Conservation (phyloP, 2,113 vertebrate genomes). For the Ginglymostoma cirratum region DNA sequence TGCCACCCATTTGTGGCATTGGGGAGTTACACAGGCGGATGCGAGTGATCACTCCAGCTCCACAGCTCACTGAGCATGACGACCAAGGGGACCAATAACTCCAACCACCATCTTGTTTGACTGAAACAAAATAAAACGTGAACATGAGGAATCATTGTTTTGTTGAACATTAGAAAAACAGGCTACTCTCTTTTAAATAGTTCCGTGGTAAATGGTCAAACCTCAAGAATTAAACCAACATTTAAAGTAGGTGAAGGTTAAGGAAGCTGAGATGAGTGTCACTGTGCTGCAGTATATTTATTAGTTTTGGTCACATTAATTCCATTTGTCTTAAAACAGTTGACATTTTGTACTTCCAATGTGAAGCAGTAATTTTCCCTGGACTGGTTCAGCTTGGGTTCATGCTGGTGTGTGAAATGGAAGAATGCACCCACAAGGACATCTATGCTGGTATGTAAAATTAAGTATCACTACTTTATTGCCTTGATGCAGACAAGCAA, state of each 20-base stretch:
- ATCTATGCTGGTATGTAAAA: not conserved
- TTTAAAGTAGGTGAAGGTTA: not conserved
- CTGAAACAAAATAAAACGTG: conserved; percentile 53
- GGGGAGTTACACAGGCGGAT: conserved; percentile 98
- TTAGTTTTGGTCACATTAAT: not conserved
- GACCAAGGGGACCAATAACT: conserved; percentile 99
- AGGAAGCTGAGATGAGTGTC: not conserved
- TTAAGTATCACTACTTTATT: not conserved
- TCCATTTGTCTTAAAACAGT: not conserved
- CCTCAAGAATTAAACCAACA: conserved; percentile 4
- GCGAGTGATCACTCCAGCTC: conserved; percentile 82
- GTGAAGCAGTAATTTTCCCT: not conserved
- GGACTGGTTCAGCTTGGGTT: not conserved
- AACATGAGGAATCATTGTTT: not conserved
- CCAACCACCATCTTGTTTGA: conserved; percentile 95
- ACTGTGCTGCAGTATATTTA: not conserved
- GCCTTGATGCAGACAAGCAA: not conserved
- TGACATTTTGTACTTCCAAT: not conserved
- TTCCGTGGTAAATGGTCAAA: not conserved
- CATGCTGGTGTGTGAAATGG: not conserved
- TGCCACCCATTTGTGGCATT: conserved; percentile 90
- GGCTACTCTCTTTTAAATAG: not conserved
- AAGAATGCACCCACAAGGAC: not conserved
- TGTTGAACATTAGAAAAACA: not conserved
- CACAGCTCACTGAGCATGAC: conserved; percentile 90